Evolutionary conservation across 2,888 invertebrate genomes (phyloP).

Genomic region (Phorcus lineatus): DNA sequence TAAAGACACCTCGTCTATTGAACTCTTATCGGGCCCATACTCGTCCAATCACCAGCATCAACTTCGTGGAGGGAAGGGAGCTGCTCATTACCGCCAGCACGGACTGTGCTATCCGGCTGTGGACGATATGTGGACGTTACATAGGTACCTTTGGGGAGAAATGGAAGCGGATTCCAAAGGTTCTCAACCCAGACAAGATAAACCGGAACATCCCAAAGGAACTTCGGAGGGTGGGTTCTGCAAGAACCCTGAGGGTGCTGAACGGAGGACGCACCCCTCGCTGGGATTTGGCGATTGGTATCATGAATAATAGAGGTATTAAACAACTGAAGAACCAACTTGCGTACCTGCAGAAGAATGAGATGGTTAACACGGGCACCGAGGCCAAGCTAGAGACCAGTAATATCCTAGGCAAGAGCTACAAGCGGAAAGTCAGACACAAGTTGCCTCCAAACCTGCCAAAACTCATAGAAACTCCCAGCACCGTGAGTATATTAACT

Average conservation of each 20-base stretch:
- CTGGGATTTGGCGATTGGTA: conserved; percentile 53
- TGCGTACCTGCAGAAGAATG: conserved; percentile 40
- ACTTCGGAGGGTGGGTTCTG: conserved; percentile 84
- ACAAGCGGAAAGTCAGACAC: conserved; percentile 57
- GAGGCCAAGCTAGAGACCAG: conserved; percentile 41
- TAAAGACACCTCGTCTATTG: conserved; percentile 62
- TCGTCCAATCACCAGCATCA: conserved; percentile 82
- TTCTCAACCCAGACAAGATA: conserved; percentile 76
- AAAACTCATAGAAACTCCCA: conserved; percentile 52
- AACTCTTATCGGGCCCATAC: conserved; percentile 81
- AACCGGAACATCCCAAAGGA: conserved; percentile 83
- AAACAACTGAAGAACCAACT: conserved; percentile 47
- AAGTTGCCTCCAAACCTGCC: conserved; percentile 50
- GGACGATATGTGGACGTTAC: conserved; percentile 72
- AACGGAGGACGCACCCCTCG: conserved; percentile 52
- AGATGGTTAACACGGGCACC: neutral
- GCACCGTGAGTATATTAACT: conserved; percentile 42
- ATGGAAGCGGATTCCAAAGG: conserved; percentile 78
- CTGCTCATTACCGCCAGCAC: conserved; percentile 83
- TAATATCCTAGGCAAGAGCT: conserved; percentile 63
- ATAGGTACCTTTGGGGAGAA: conserved; percentile 86
- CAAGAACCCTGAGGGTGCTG: conserved; percentile 83
- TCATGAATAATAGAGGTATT: conserved; percentile 42
- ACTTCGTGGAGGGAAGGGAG: conserved; percentile 82
- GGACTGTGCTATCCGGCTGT: conserved; percentile 80